Base-by-base conservation (phyloP, 2,113 vertebrate species). In the Speoplatyrhinus poulsoni region DNA sequence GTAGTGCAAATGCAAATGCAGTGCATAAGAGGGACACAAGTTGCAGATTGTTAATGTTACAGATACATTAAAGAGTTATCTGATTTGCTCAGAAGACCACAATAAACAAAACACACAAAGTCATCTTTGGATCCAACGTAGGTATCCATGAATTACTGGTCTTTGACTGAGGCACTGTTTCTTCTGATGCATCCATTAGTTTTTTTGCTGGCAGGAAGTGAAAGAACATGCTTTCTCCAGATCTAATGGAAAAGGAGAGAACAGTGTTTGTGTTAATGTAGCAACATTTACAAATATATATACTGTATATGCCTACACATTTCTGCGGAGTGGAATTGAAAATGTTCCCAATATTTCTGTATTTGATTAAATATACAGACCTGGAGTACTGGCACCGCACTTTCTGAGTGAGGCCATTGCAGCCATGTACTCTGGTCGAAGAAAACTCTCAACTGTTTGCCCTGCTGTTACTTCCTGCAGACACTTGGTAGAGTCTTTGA, bases 171-270 rank as follows among this genome's bases (percentile, higher is more conserved):
- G 46, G 47, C 32, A 12, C n/a, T 12, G 9, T 17, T 2, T 19
- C 5, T 46, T 76, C 75, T 9, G 16, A 9, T 11, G 6, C 12
- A 33, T n/a, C 19, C 60, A 32, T 73, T 84, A 90, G 46, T n/a
- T 46, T 17, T 67, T 79, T 47, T 70, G 46, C 76, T 88, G 81
- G 56, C 91, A 92, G 63, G 47, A 60, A 80, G 92, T 92, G 87
- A 94, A 95, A 63, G 55, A 77, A 79, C 94, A 95, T 77, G 88
- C 85, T 69, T 92, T 80, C 79, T 94, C 92, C 84, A 95, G 89
- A 78, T 70, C 94, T 95, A 89, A 83, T 48, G 57, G 65, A 56
- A 79, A 73, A 58, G 57, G 16, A 68, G 13, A 59, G 16, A 53
- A 36, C 49, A 33, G 41, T 26, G 3, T 4, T 12, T 4, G 10